Evolutionary conservation across 2,888 invertebrate genomes (phyloP).

Genomic region (Trichacis sp.): DNA sequence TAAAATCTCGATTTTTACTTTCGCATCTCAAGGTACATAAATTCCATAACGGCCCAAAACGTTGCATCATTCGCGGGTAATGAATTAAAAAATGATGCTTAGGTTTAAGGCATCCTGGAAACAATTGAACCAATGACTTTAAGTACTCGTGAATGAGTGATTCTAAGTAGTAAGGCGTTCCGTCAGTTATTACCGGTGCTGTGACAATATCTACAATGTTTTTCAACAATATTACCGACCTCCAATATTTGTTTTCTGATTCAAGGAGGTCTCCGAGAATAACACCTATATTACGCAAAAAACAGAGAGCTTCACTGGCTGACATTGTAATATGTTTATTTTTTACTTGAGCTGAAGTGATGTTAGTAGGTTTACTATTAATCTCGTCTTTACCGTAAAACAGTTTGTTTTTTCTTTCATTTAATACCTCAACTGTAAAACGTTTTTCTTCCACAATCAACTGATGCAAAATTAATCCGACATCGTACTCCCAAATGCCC

Average conservation of each 20-base stretch:
- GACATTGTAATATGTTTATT: too few relatives aligned
- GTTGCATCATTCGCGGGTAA: too few relatives aligned
- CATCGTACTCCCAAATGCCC: constrained; percentile 14
- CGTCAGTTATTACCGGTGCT: too few relatives aligned
- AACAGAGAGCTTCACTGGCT: too few relatives aligned
- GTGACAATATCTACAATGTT: background rate
- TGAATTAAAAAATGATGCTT: too few relatives aligned
- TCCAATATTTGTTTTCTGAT: background rate
- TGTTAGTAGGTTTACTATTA: too few relatives aligned
- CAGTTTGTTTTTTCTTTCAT: constrained; percentile 7
- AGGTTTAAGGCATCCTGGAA: too few relatives aligned
- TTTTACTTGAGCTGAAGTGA: too few relatives aligned
- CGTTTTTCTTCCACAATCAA: constrained; percentile 4
- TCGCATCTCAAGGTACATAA: background rate
- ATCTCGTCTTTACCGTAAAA: constrained; percentile 11
- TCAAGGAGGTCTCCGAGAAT: background rate
- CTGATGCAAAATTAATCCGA: constrained; percentile 19
- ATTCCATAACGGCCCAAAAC: constrained; percentile 1
- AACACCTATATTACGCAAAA: too few relatives aligned
- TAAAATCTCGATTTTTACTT: constrained; percentile 11
- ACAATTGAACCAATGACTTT: too few relatives aligned
- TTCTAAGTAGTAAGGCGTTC: too few relatives aligned
- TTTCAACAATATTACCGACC: background rate
- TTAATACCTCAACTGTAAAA: constrained; percentile 9
- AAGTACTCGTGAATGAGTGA: too few relatives aligned